Conservation (phyloP, 2,888 invertebrate genomes). For the Lissonota sp. region DNA sequence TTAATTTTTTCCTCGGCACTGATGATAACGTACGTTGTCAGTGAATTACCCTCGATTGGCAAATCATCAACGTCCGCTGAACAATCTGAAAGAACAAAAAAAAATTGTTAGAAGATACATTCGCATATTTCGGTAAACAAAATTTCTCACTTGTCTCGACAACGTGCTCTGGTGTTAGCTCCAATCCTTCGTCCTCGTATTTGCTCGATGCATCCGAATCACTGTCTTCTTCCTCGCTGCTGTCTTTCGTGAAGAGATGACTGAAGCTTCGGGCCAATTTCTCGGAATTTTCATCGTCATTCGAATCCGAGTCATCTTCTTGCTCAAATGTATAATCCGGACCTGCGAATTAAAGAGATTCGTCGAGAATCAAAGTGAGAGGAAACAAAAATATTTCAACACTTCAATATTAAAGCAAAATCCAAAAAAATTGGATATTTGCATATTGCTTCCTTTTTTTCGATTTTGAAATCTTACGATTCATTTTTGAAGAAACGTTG, state of each 20-base stretch:
- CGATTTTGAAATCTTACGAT: no score
- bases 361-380: no score
- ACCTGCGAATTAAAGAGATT: no score
- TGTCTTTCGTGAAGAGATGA: conserved; percentile 90
- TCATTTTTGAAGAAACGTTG: conserved; percentile 70
- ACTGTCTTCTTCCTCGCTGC: conserved; percentile 86
- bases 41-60: conserved; percentile 66
- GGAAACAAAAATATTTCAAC: no score
- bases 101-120: no score
- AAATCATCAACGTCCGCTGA: conserved; percentile 61
- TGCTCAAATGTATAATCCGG: conserved; percentile 75
- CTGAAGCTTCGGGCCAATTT: conserved; percentile 90
- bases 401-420: no score
- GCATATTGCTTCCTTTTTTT: no score
- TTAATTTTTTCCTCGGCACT: conserved; percentile 89
- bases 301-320: conserved; percentile 89
- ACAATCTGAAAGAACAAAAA: conserved; percentile 63
- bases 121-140: no score
- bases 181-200: conserved; percentile 81
- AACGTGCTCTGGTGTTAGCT: conserved; percentile 75
- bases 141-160: conserved; percentile 72
- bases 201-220: conserved; percentile 84
- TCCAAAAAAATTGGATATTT: no score
- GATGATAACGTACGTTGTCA: conserved; percentile 88
- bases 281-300: conserved; percentile 89